A percentile compares a stretch with the other conserved stretches of the same genome.
These are phyloP conservation scores for Escarpia spicata DNA, from an alignment of 2,888 invertebrate species.

Conservation along the genomic window DNA sequence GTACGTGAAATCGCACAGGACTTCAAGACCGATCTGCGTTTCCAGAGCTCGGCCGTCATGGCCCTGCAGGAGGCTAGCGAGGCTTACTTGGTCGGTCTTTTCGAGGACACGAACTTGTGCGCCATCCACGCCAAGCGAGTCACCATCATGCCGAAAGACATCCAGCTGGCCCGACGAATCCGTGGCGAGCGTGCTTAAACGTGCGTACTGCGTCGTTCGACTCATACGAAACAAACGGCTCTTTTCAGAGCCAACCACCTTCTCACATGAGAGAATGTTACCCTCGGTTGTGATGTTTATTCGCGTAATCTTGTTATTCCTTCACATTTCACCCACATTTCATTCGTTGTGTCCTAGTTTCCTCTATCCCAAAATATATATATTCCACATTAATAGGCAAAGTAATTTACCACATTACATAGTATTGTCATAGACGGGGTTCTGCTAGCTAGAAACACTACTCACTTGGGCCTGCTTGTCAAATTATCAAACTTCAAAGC, in stretches of 20 bases:
- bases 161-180: slow-evolving; percentile 94
- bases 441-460: too few species aligned
- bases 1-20: slow-evolving; percentile 66
- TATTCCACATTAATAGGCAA: too few species aligned
- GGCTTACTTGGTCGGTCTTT: slow-evolving; percentile 73
- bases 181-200: slow-evolving; percentile 84
- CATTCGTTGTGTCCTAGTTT: too few species aligned
- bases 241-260: background rate
- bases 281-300: background rate
- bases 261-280: background rate
- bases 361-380: too few species aligned
- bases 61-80: slow-evolving; percentile 55
- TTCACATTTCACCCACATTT: too few species aligned
- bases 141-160: slow-evolving; percentile 98
- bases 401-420: too few species aligned
- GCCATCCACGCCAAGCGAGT: slow-evolving; percentile 97
- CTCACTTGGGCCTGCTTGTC: too few species aligned
- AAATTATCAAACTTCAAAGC: too few species aligned
- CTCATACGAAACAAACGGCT: background rate
- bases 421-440: too few species aligned
- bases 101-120: slow-evolving; percentile 97
- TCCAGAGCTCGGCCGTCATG: slow-evolving; percentile 65
- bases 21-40: slow-evolving; percentile 65
- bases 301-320: too few species aligned
- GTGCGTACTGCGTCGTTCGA: background rate